Evolutionary conservation across 30 jellyfish, hydroid and myxozoan genomes (phyloP).

Genomic region (Aurelia sp.): DNA sequence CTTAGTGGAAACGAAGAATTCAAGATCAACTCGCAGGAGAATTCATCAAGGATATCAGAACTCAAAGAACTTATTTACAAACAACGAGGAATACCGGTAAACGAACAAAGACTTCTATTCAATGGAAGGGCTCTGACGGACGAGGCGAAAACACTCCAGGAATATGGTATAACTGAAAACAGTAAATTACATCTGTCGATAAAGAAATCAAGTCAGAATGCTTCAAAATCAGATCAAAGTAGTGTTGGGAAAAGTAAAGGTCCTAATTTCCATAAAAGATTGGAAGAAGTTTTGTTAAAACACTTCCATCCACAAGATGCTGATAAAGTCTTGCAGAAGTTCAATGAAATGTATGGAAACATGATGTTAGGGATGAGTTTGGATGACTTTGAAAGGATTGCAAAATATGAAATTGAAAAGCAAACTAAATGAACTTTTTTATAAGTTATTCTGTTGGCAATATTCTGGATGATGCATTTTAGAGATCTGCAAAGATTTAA

Average conservation of each 20-base stretch:
- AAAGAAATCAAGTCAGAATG: background rate
- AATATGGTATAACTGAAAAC: slow-evolving; percentile 37
- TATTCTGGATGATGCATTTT: too few species aligned
- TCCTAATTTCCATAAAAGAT: background rate
- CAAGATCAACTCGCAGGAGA: slow-evolving; percentile 4
- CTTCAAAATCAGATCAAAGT: too few species aligned
- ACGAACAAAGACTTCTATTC: slow-evolving; percentile 32
- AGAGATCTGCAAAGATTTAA: too few species aligned
- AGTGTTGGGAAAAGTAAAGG: background rate
- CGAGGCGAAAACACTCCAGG: slow-evolving; percentile 15
- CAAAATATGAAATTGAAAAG: slow-evolving; percentile 27
- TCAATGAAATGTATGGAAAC: slow-evolving; percentile 2
- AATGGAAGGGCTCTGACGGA: slow-evolving; percentile 43
- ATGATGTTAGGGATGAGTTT: slow-evolving; percentile 38
- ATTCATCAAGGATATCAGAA: background rate
- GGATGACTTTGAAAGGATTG: slow-evolving; percentile 66
- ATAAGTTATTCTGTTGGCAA: background rate
- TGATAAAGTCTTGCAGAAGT: slow-evolving; percentile 2
- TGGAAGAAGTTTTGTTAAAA: slow-evolving; percentile 4
- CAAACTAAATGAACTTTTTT: background rate
- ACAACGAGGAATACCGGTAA: slow-evolving; percentile 8
- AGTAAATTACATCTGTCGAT: slow-evolving; percentile 47
- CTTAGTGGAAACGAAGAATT: slow-evolving; percentile 34
- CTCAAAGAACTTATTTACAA: slow-evolving; percentile 14
- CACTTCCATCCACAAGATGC: slow-evolving; percentile 48